These are phyloP conservation scores for Metopolophium dirhodum DNA, from an alignment of 1,140 invertebrate genomes.

Conservation along the genomic window DNA sequence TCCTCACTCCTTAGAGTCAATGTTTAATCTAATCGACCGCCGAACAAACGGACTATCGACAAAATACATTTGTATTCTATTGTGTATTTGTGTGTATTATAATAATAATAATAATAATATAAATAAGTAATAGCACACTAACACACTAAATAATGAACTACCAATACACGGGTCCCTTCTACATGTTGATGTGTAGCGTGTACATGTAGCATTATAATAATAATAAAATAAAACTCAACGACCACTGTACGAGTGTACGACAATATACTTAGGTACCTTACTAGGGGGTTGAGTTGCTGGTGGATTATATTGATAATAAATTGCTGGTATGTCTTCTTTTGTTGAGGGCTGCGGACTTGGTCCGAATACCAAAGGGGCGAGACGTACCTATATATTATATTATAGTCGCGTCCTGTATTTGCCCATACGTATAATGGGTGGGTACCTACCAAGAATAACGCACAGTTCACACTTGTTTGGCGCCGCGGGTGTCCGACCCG, in stretches of 20 bases:
- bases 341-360: background rate
- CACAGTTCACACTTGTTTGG: background rate
- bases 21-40: background rate
- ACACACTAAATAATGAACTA: background rate
- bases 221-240: background rate
- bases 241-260: too few species aligned
- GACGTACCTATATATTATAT: background rate
- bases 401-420: background rate
- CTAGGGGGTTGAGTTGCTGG: background rate
- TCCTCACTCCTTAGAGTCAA: background rate
- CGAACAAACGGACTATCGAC: background rate
- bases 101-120: background rate
- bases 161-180: background rate
- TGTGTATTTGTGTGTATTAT: background rate
- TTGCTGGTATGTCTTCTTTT: background rate
- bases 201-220: too few species aligned
- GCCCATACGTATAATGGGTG: too few species aligned
- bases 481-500: background rate
- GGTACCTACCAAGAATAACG: background rate
- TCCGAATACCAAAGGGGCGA: background rate
- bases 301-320: background rate
- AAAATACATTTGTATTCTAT: background rate
- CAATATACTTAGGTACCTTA: too few species aligned
- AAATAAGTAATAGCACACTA: background rate
- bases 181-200: background rate